These are phyloP conservation scores for Salvelinus fontinalis DNA, from an alignment of 2,113 vertebrate species.

Conservation along the genomic window DNA sequence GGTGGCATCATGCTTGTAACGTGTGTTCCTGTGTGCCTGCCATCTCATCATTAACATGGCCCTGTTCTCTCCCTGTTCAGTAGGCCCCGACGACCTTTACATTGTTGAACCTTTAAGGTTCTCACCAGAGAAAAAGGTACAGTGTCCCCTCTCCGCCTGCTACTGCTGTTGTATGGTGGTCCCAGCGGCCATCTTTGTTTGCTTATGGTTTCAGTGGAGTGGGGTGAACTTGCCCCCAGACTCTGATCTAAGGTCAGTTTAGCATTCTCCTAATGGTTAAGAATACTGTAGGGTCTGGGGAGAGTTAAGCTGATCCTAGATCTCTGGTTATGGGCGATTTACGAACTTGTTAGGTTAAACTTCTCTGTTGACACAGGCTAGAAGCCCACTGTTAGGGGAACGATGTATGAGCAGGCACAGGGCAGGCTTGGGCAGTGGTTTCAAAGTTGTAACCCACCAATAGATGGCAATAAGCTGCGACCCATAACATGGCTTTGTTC, in stretches of 20 bases:
- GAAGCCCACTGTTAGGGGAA: conserved; percentile 11
- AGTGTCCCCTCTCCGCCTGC: conserved; percentile 63
- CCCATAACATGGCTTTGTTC: not conserved
- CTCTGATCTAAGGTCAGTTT: conserved; percentile 11
- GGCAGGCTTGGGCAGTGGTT: not conserved
- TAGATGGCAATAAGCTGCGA: not conserved
- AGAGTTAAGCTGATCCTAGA: not conserved
- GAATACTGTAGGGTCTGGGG: too few relatives aligned
- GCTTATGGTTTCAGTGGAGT: conserved; percentile 48
- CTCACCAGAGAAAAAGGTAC: conserved; percentile 99
- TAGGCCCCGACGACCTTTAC: conserved; percentile 94
- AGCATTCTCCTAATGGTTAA: too few relatives aligned
- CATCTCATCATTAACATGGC: conserved; percentile 73
- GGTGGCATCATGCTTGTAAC: conserved; percentile 68
- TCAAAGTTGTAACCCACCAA: not conserved
- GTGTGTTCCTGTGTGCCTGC: conserved; percentile 65
- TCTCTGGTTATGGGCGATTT: not conserved
- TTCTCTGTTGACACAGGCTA: conserved; percentile 28
- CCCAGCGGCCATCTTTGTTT: conserved; percentile 38
- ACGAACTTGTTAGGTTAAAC: conserved; percentile 24
- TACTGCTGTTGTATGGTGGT: conserved; percentile 51
- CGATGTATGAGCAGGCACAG: not conserved
- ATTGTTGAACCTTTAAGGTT: conserved; percentile 99
- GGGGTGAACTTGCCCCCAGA: too few relatives aligned
- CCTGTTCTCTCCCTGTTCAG: conserved; percentile 80